phyloP scores from a whole-genome alignment of 2,113 vertebrate genomes.

The Apistogramma diplotaenia region DNA sequence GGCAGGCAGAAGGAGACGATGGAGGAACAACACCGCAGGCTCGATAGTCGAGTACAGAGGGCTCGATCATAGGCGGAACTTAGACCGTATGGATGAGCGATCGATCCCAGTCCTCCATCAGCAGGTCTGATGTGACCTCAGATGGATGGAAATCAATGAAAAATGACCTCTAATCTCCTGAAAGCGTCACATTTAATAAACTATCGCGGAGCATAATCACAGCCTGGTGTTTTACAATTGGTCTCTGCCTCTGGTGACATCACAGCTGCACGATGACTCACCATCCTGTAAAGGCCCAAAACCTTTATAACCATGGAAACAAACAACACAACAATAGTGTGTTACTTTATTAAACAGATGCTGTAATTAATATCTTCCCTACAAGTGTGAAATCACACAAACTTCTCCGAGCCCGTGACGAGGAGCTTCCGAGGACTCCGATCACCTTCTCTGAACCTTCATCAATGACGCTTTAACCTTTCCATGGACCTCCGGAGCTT shows the following conservation, averaged over 20 bases:
- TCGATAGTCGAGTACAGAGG: slow-evolving; percentile 8
- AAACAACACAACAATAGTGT: background rate
- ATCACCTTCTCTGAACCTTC: background rate
- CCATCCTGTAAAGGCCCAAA: background rate
- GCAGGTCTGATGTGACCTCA: too few species aligned
- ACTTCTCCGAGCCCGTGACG: too few species aligned
- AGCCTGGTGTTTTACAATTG: background rate
- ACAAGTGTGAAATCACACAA: too few species aligned
- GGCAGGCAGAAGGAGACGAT: slow-evolving; percentile 6
- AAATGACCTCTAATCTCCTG: background rate
- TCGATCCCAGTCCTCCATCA: too few species aligned
- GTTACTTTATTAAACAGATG: background rate
- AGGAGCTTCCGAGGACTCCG: background rate
- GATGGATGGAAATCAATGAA: fast-evolving
- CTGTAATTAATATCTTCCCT: too few species aligned
- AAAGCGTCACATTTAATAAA: background rate
- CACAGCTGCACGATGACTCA: background rate
- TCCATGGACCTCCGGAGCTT: background rate
- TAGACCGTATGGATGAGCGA: too few species aligned
- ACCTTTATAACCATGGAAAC: too few species aligned
- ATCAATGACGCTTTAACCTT: background rate
- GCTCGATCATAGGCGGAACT: too few species aligned
- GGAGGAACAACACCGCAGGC: slow-evolving; percentile 4
- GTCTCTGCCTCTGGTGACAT: background rate
- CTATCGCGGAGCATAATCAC: too few species aligned